Conservation (phyloP, 2,888 invertebrate genomes). For the Agonum fuliginosum region DNA sequence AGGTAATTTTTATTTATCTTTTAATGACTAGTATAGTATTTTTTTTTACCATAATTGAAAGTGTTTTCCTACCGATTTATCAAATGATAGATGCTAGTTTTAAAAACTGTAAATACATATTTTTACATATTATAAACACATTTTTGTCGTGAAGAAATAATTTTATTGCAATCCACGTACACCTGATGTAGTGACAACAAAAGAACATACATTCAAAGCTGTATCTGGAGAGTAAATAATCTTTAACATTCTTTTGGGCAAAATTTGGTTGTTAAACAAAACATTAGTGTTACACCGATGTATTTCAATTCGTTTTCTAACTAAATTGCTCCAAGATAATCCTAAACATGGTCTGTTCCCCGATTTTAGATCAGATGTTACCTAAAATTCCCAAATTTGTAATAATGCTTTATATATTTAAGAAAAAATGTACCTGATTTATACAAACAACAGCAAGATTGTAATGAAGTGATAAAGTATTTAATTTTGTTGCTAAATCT, state of each 20-base stretch:
- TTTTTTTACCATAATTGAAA: too few species aligned
- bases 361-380: slow-evolving; percentile 68
- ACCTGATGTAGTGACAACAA: slow-evolving; percentile 74
- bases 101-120: slow-evolving; percentile 3
- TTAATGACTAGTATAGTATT: neutral
- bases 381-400: slow-evolving; percentile 65
- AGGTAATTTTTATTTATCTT: neutral
- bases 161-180: slow-evolving; percentile 62
- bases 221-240: slow-evolving; percentile 78
- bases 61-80: too few species aligned
- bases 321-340: slow-evolving; percentile 80
- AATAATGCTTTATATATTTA: slow-evolving; percentile 38
- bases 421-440: slow-evolving; percentile 78
- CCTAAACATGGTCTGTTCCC: slow-evolving; percentile 77
- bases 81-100: too few species aligned
- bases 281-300: slow-evolving; percentile 67
- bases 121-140: too few species aligned
- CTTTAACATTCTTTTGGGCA: slow-evolving; percentile 72
- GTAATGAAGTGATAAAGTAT: slow-evolving; percentile 75
- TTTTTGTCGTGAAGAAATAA: too few species aligned
- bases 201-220: slow-evolving; percentile 72
- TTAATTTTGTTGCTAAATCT: slow-evolving; percentile 75
- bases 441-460: slow-evolving; percentile 79
- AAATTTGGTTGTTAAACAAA: slow-evolving; percentile 60
- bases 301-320: slow-evolving; percentile 77